Base-by-base conservation (phyloP, 2,888 invertebrate genomes). In the Enchytraeus crypticus region DNA sequence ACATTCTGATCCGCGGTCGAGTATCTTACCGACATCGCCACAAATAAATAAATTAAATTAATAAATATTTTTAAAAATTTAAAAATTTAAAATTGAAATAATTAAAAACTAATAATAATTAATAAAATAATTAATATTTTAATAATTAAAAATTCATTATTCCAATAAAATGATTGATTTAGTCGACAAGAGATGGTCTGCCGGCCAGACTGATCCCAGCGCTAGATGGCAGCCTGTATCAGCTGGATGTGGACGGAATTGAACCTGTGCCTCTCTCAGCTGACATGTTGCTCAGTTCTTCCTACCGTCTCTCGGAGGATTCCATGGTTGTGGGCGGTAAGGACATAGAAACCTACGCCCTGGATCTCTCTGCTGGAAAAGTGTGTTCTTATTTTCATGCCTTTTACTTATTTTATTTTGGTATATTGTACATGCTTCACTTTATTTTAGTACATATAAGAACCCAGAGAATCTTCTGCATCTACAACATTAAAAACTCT, bases 221-320 rank as follows among this genome's bases (percentile, higher is more conserved):
- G 0, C 82, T 97, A 11, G 88, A 87, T 72, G 97, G 97, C 1
- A 86, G 87, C 2, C 83, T 97, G 54, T 97, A 92, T 81, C 89
- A 90, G 77, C 88, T 92, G 77, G 90, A 92, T 78, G 92, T 91
- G 0, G 87, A 88, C 63, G 87, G 85, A 64, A 85, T 96, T 53
- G 90, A 93, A 79, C 87, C 90, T 0, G 82, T 92, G 64, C 92
- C 93, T 0, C 85, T 96, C 66, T 86, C 88, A 47, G 88, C 90
- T 0, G 92, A 93, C 59, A 85, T 87, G 68, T 83, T 97, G 29
- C 82, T 96, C 3, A 88, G 88, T 61, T 79, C 81, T 18, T 90
- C 93, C 0, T 88, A 88, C 76, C 87, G 88, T 71, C 88, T 92
- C 32, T 76, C 75, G 46, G 81, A 82, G 34, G 75, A 80, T 64